A percentile compares a stretch with the other conserved stretches of the same genome.
phyloP scores from a whole-genome alignment of 2,113 vertebrate species.

The Oreochromis niloticus region DNA sequence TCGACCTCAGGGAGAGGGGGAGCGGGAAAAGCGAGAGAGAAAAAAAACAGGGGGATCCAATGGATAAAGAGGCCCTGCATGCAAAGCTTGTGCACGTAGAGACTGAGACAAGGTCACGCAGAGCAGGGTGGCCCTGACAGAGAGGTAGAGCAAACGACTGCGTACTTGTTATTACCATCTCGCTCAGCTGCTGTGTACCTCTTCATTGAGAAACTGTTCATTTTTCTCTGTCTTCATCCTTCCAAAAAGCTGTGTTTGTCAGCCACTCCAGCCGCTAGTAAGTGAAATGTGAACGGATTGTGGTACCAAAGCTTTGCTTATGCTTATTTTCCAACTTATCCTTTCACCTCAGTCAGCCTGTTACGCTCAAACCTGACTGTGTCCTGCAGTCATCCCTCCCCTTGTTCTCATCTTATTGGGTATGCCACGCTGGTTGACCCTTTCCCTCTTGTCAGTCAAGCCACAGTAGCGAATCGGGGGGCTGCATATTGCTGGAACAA shows the following conservation, averaged over 20 bases:
- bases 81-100: slow-evolving; percentile 60
- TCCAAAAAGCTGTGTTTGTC: neutral
- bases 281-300: neutral
- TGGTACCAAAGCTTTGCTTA: neutral
- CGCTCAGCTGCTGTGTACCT: slow-evolving; percentile 5
- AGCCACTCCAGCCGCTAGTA: neutral
- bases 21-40: slow-evolving; percentile 24
- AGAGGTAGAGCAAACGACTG: slow-evolving; percentile 32
- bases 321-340: neutral
- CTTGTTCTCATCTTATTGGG: slow-evolving; percentile 57
- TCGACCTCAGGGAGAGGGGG: slow-evolving; percentile 56
- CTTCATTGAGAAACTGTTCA: neutral
- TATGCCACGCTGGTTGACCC: slow-evolving; percentile 32
- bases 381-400: slow-evolving; percentile 40
- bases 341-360: slow-evolving; percentile 22
- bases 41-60: slow-evolving; percentile 57
- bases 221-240: neutral
- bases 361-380: slow-evolving; percentile 44
- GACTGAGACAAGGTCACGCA: slow-evolving; percentile 70
- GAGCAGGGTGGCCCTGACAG: slow-evolving; percentile 69
- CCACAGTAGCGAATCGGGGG: slow-evolving; percentile 46
- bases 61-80: slow-evolving; percentile 64
- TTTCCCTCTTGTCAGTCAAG: slow-evolving; percentile 51
- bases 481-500: slow-evolving; percentile 37
- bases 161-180: slow-evolving; percentile 39